Percentiles rank a stretch among this genome's conserved stretches.
These are phyloP conservation scores for Phataginus tetradactyla DNA, from an alignment of 2,797 vertebrate species.

Conservation along the genomic window DNA sequence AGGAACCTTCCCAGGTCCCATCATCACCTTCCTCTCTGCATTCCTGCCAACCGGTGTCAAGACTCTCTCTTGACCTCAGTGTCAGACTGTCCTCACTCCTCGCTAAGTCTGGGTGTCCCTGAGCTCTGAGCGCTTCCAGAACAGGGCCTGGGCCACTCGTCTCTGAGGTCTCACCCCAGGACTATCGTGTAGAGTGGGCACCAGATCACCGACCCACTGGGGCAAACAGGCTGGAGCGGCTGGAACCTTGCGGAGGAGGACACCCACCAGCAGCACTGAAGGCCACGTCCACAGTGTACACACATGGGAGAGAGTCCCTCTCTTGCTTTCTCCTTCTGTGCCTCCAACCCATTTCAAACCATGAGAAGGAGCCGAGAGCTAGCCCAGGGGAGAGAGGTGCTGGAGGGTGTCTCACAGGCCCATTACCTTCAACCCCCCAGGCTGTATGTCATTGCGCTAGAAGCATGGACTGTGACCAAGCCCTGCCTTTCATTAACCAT, in stretches of 20 bases:
- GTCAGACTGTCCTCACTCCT: neutral
- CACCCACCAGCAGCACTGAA: neutral
- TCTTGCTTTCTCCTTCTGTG: neutral
- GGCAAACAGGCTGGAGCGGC: neutral
- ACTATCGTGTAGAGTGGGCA: neutral
- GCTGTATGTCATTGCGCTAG: fast-evolving
- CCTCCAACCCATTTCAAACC: neutral
- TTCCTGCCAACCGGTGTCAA: neutral
- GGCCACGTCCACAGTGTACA: neutral
- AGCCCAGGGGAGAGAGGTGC: neutral
- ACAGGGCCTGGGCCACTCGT: neutral
- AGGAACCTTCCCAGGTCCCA: neutral
- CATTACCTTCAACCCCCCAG: neutral
- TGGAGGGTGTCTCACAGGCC: neutral
- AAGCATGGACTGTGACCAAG: fast-evolving
- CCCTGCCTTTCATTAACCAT: neutral
- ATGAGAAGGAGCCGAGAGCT: neutral
- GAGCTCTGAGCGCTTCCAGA: neutral
- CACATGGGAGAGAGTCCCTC: neutral
- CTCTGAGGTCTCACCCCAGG: neutral
- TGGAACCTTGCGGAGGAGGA: neutral
- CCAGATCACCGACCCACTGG: neutral
- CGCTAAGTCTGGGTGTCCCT: neutral
- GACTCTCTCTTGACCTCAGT: neutral
- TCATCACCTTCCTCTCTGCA: neutral